Evolutionary conservation across 2,888 invertebrate genomes (phyloP), one percentile per base, ranked within the genome.

Genomic region (Aelia acuminata): DNA sequence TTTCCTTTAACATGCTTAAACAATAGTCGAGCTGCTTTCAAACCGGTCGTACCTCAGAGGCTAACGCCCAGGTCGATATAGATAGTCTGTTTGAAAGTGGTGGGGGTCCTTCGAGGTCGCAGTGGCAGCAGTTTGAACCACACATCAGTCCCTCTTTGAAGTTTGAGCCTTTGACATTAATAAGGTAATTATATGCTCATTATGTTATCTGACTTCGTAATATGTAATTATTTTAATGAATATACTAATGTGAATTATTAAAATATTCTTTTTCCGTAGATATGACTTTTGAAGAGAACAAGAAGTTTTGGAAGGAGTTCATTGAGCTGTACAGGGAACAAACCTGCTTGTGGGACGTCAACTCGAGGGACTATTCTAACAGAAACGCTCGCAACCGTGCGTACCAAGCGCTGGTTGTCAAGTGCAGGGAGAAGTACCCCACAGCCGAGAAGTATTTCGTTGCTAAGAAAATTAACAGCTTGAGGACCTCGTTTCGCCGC

Each of bases 11-110:
- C n/a, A n/a, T n/a, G n/a, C n/a, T n/a, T n/a, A n/a, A n/a, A 53
- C 3, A 53, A 53, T 10, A 10, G 53, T 13, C 5, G 5, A 13
- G 26, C 43, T 43, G 11, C 63, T 20, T 70, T 70, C 63, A 70
- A 70, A 70, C 63, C 63, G 35, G 63, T 70, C 63, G 63, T 63
- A 63, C 63, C 8, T 15, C 63, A 4, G 20, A 15, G 31, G n/a
- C 31, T 4, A 31, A 31, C 63, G 7, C 63, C 31, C 18, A n/a
- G 63, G 31, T 31, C 63, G 15, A 63, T 31, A 63, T 18, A 31
- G n/a, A n/a, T n/a, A n/a, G n/a, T n/a, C 63, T 31, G 63, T 63
- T 63, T 63, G 63, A 63, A 63, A 31, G 63, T 63, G 31, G 63
- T 5, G 63, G 31, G 31, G 31, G 13, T 18, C 31, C 5, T 18